Conservation (phyloP, 2,888 invertebrate species). For the Chloromyia formosa region DNA sequence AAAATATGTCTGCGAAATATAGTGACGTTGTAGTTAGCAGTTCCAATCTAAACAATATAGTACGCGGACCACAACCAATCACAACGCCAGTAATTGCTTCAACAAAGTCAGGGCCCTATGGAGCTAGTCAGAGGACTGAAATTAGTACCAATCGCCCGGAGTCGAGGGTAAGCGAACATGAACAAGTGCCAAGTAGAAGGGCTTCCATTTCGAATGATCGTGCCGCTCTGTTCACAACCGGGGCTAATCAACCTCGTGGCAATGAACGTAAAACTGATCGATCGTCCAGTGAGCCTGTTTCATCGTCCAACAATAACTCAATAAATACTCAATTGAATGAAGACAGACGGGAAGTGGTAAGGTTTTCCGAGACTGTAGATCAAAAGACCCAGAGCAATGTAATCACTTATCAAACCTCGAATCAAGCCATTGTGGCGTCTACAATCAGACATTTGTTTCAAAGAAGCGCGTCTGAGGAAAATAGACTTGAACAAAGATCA, state of each 20-base stretch:
- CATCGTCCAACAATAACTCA: slow-evolving; percentile 11
- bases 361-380: not conserved
- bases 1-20: slow-evolving; percentile 23
- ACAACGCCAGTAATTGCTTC: slow-evolving; percentile 22
- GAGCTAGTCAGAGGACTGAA: not conserved
- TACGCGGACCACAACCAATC: not conserved
- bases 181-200: not conserved
- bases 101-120: not conserved
- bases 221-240: not conserved
- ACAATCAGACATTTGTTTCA: slow-evolving; percentile 46
- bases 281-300: slow-evolving; percentile 9
- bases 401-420: slow-evolving; percentile 25
- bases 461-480: slow-evolving; percentile 34
- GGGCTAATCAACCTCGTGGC: not conserved
- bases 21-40: slow-evolving; percentile 25
- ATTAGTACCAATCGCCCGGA: not conserved
- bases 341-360: slow-evolving; percentile 4
- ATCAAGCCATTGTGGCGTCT: slow-evolving; percentile 37
- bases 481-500: not conserved
- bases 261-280: not conserved
- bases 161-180: not conserved
- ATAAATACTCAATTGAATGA: slow-evolving; percentile 7
- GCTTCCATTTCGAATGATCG: not conserved
- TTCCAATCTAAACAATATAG: not conserved
- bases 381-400: not conserved